Conservation (phyloP, 2,113 vertebrate species). For the Indri indri region DNA sequence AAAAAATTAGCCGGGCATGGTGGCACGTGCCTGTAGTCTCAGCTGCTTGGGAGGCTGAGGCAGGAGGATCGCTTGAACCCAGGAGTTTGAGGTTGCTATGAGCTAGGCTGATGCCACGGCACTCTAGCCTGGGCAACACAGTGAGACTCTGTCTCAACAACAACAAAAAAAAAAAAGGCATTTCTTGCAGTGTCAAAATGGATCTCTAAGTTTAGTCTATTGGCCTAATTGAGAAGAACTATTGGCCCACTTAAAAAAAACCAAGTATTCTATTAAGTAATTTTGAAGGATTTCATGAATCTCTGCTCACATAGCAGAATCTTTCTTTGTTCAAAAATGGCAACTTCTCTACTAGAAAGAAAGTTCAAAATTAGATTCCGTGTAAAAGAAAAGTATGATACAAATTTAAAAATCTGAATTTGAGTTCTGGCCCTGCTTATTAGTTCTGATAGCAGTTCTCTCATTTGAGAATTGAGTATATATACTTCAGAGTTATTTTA, state of each 20-base stretch:
- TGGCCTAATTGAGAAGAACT: not conserved
- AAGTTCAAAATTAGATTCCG: slow-evolving; percentile 27
- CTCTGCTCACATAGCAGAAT: not conserved
- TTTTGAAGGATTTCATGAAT: slow-evolving; percentile 43
- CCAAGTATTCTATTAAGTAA: not conserved
- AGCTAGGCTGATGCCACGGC: too few relatives aligned
- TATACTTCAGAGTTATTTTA: not conserved
- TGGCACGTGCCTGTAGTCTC: too few relatives aligned
- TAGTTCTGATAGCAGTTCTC: not conserved
- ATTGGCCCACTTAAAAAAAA: not conserved
- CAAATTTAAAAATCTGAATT: not conserved
- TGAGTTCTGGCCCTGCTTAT: not conserved
- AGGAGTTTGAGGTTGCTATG: too few relatives aligned
- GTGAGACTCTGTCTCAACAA: too few relatives aligned
- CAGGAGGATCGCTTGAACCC: too few relatives aligned
- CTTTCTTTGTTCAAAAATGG: not conserved
- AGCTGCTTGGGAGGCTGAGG: too few relatives aligned
- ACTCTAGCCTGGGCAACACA: too few relatives aligned
- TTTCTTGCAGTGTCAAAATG: slow-evolving; percentile 27
- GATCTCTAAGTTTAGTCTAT: not conserved
- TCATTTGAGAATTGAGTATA: not conserved
- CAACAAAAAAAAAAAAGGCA: too few relatives aligned
- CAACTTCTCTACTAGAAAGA: not conserved
- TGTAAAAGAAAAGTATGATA: not conserved
- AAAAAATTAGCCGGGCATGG: too few relatives aligned